Evolutionary conservation across 64 coral and sea anemone genomes (phyloP).

Genomic region (Astreopora myriophthalma): DNA sequence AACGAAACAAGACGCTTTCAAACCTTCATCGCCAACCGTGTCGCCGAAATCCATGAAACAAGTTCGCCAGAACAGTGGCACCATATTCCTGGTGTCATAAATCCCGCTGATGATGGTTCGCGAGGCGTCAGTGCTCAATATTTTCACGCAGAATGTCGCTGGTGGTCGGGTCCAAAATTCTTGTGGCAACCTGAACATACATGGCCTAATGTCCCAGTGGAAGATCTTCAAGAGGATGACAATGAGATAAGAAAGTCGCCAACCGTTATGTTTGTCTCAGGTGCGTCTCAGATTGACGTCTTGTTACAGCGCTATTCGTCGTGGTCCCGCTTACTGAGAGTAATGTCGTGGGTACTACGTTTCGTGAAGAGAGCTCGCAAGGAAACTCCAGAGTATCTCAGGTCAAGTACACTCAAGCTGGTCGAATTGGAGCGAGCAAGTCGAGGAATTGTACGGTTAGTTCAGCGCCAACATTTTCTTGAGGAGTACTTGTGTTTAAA

Average conservation of each 20-base stretch:
- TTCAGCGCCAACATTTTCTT: neutral
- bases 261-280: neutral
- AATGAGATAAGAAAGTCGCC: neutral
- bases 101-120: slow-evolving; percentile 25
- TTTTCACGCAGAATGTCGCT: neutral
- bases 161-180: slow-evolving; percentile 27
- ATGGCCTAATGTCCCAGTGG: neutral
- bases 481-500: neutral
- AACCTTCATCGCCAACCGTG: slow-evolving; percentile 31
- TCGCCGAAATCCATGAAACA: slow-evolving; percentile 6
- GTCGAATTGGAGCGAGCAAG: neutral
- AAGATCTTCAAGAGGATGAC: slow-evolving; percentile 12
- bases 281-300: neutral
- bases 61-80: slow-evolving; percentile 28
- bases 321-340: neutral
- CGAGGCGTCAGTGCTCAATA: neutral
- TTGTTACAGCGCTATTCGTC: neutral
- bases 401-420: neutral
- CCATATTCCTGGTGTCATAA: neutral
- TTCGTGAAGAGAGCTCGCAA: neutral
- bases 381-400: neutral
- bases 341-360: slow-evolving; percentile 22
- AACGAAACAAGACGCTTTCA: slow-evolving; percentile 40
- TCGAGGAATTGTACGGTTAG: neutral
- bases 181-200: slow-evolving; percentile 26